These are phyloP conservation scores for Halcyon chelicuti DNA, from an alignment of 2,797 vertebrate species.

Conservation along the genomic window DNA sequence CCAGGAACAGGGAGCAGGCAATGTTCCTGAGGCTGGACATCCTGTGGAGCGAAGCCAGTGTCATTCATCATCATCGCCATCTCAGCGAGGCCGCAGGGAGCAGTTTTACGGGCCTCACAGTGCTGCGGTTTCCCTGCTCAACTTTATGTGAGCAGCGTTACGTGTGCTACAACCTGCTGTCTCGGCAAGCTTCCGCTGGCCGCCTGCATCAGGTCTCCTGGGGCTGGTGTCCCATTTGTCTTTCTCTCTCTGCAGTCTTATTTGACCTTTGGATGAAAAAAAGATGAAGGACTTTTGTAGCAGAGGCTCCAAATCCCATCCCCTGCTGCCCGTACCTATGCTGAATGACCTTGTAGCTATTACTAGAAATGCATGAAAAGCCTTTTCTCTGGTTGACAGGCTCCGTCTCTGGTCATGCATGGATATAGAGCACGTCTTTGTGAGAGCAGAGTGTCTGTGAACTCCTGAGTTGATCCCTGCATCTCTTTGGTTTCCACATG, in stretches of 20 bases:
- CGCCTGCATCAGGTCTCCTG: conserved; percentile 4
- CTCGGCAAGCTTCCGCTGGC: background rate
- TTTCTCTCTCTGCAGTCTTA: background rate
- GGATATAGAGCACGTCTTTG: background rate
- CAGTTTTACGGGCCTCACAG: background rate
- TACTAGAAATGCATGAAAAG: conserved; percentile 42
- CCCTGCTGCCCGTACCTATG: background rate
- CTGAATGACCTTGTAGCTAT: conserved; percentile 30
- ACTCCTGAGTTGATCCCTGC: background rate
- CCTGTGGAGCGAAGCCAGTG: accelerated
- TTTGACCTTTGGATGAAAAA: conserved; percentile 10
- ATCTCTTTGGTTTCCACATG: background rate
- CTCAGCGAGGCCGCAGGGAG: background rate
- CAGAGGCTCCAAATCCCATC: background rate
- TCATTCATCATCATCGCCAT: background rate
- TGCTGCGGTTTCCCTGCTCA: background rate
- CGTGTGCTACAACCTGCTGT: background rate
- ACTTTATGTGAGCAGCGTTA: background rate
- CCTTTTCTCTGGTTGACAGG: conserved; percentile 14
- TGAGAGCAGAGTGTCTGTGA: background rate
- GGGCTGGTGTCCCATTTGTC: background rate
- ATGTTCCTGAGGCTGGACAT: background rate
- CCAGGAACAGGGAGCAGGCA: background rate
- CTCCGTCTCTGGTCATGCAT: background rate
- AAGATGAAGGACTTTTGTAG: conserved; percentile 21